Base-by-base conservation (phyloP, 2,888 invertebrate species). In the Lasioglossum leucozonium region DNA sequence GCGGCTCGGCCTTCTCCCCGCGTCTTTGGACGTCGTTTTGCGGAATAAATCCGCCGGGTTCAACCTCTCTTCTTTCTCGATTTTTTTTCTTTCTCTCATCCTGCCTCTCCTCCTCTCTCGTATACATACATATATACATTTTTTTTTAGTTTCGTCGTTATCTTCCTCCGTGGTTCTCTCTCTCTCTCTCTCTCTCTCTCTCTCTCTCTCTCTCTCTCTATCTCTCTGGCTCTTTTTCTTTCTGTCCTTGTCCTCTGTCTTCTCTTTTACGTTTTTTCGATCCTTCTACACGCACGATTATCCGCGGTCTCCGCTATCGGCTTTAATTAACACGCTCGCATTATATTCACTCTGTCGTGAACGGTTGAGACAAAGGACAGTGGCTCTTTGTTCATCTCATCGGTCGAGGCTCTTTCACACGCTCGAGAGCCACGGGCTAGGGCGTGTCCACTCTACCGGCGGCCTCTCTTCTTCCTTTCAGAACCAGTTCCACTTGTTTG, bases 401-500 rank as follows among this genome's bases (percentile, higher is more conserved):
- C 89, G 85, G 79, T 58, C 81, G 73, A 87, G 85, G 89, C 87
- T 88, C 90, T 90, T 90, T 90, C 90, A 86, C 90, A 88, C 90
- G 90, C 73, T 89, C 90, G 84, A 87, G 82, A 87, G 85, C 85
- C 82, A 80, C 73, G 74, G 88, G 84, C 75, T 82, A 90, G 89
- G 90, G 90, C 89, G 90, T 90, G 90, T 90, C 90, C 89, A 85
- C 84, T 88, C 88, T 82, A 62, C 78, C 82, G 16, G 81, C 34
- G 75, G 81, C 78, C 78, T 81, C 76, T 90, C 55, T 11, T 55
- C 88, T 11, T 55, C 88, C 87, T 88, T 89, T 88, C 87, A 84
- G 72, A 91, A 90, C 89, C 90, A 91, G 91, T 89, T 90, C 86
- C 90, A 84, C 90, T 89, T 91, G 91, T 90, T 91, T 90, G 91